Conservation (phyloP, 2,888 invertebrate species). For the Lordiphosa andalusiaca region DNA sequence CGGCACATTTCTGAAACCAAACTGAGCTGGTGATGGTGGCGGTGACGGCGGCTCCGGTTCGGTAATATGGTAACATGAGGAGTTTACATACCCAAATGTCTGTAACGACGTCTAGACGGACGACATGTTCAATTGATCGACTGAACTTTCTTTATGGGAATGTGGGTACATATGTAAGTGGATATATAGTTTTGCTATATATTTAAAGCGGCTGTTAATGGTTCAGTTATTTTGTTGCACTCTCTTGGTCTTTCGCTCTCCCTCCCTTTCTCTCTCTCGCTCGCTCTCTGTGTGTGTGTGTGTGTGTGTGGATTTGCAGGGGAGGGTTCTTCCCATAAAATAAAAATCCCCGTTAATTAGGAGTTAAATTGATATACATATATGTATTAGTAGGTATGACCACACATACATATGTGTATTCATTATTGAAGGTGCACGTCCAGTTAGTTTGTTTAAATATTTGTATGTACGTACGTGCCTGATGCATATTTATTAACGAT, state of each 20-base stretch:
- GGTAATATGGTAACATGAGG: too few species aligned
- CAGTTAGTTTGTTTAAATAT: conserved; percentile 2
- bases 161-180: conserved; percentile 2
- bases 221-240: background rate
- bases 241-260: too few species aligned
- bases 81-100: too few species aligned
- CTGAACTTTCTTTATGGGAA: conserved; percentile 1
- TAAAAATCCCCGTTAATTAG: conserved; percentile 9
- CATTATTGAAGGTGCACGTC: background rate
- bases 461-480: conserved; percentile 32
- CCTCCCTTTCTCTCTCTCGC: too few species aligned
- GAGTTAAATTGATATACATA: background rate
- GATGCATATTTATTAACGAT: conserved; percentile 34
- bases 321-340: background rate
- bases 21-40: too few species aligned
- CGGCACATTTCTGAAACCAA: too few species aligned
- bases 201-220: background rate
- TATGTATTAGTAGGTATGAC: background rate
- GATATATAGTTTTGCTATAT: conserved; percentile 1
- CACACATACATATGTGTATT: background rate
- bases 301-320: background rate
- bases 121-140: conserved; percentile 1
- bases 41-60: too few species aligned
- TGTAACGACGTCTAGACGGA: too few species aligned
- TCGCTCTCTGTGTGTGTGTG: too few species aligned